A percentile compares a stretch with the other conserved stretches of the same genome.
phyloP scores from a whole-genome alignment of 2,113 vertebrate genomes.

The Columba janthina region DNA sequence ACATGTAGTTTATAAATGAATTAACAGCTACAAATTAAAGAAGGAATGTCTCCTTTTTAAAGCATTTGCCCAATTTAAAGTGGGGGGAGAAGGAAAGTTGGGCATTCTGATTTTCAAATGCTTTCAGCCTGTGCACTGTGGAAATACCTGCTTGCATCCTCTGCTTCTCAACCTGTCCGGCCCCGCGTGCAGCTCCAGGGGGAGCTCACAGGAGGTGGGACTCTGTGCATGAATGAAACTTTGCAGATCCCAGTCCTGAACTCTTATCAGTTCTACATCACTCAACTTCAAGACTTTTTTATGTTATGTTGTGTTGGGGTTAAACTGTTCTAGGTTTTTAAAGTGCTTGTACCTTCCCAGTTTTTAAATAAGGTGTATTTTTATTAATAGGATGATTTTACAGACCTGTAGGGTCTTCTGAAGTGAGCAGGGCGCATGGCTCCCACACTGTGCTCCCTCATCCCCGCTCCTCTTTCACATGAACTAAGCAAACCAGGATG shows the following conservation, averaged over 20 bases:
- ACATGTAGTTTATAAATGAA: constrained; percentile 52
- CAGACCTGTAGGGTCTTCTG: neutral
- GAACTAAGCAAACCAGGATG: neutral
- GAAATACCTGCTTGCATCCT: neutral
- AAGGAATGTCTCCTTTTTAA: constrained; percentile 42
- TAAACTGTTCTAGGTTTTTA: neutral
- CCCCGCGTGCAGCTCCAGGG: neutral
- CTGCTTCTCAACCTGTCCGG: neutral
- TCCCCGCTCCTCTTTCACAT: neutral
- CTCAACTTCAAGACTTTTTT: neutral
- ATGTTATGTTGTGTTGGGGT: neutral
- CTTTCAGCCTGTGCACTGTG: neutral
- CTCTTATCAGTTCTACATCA: neutral
- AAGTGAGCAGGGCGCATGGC: neutral
- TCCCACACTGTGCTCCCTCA: neutral
- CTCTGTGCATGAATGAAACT: neutral
- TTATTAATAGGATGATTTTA: neutral
- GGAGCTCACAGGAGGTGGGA: neutral
- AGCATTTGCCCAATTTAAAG: neutral
- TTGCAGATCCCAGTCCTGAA: neutral
- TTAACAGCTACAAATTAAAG: constrained; percentile 39
- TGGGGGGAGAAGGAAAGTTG: neutral
- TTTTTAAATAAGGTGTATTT: neutral
- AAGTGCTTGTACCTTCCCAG: neutral
- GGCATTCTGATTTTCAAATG: neutral